phyloP scores from a whole-genome alignment of 2,888 invertebrate species.

The Erebia ligea region DNA sequence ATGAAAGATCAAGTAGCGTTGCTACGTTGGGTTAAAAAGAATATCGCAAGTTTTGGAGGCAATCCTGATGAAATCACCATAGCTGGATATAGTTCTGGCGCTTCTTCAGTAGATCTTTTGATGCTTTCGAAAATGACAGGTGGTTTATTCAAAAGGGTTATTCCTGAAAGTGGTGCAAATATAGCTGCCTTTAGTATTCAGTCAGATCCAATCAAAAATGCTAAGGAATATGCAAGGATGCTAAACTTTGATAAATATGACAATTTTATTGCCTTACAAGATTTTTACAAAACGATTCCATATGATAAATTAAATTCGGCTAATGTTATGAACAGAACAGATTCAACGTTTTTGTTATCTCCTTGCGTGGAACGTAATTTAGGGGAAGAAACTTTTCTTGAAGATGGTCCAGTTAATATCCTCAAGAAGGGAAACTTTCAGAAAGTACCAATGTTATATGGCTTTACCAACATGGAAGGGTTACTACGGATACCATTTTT shows the following conservation, averaged over 20 bases:
- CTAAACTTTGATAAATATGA: constrained; percentile 49
- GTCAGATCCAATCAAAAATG: constrained; percentile 46
- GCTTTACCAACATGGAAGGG: constrained; percentile 56
- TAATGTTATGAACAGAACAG: constrained; percentile 39
- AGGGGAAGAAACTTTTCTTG: constrained; percentile 49
- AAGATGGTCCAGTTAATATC: constrained; percentile 52
- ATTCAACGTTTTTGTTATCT: constrained; percentile 44
- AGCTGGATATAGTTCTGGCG: constrained; percentile 51
- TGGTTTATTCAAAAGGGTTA: constrained; percentile 44
- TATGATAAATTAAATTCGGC: constrained; percentile 47
- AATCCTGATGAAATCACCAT: constrained; percentile 53
- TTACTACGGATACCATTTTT: constrained; percentile 47
- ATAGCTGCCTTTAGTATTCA: constrained; percentile 44
- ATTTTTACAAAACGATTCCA: constrained; percentile 53
- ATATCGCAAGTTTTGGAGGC: constrained; percentile 51
- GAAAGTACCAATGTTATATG: constrained; percentile 55
- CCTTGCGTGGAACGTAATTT: constrained; percentile 49
- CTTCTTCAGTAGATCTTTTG: constrained; percentile 46
- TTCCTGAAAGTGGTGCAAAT: constrained; percentile 47
- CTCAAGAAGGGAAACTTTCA: constrained; percentile 46
- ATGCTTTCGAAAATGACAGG: constrained; percentile 46
- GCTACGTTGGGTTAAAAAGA: constrained; percentile 50
- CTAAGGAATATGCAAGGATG: constrained; percentile 44
- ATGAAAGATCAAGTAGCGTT: constrained; percentile 52
- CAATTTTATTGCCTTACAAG: constrained; percentile 51